Evolutionary conservation across 2,113 vertebrate species (phyloP).

Genomic region (Pholis gunnellus): DNA sequence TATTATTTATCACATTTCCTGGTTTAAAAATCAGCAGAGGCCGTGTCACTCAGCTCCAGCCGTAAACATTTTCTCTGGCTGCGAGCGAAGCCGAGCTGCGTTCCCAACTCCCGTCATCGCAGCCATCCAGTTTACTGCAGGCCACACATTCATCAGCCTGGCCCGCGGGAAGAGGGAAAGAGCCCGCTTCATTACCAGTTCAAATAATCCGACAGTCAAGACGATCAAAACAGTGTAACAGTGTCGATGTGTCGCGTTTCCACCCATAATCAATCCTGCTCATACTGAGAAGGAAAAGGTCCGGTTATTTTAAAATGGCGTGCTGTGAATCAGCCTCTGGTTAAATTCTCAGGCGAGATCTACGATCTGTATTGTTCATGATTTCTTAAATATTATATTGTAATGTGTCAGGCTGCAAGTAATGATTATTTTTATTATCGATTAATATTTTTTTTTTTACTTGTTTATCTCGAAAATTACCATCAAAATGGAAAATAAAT

Average conservation of each 20-base stretch:
- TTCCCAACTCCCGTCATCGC: slow-evolving; percentile 71
- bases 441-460: not conserved
- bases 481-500: not conserved
- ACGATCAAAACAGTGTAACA: slow-evolving; percentile 61
- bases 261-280: slow-evolving; percentile 52
- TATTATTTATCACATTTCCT: slow-evolving; percentile 68
- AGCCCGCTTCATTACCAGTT: slow-evolving; percentile 63
- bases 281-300: slow-evolving; percentile 1
- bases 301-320: slow-evolving; percentile 16
- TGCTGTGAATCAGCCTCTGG: slow-evolving; percentile 5
- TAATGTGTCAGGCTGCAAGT: not conserved
- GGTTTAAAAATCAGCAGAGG: slow-evolving; percentile 56
- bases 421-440: not conserved
- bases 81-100: slow-evolving; percentile 37
- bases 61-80: slow-evolving; percentile 81
- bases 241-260: slow-evolving; percentile 39
- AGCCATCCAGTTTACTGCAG: slow-evolving; percentile 46
- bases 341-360: slow-evolving; percentile 18
- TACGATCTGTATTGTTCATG: not conserved
- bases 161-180: slow-evolving; percentile 21
- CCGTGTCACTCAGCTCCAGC: slow-evolving; percentile 76
- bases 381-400: not conserved
- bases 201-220: slow-evolving; percentile 74
- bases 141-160: slow-evolving; percentile 67
- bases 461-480: not conserved